Percentiles rank a stretch among this genome's conserved stretches.
Conservation (phyloP, 1,140 invertebrate species). For the Holotrichia oblita region DNA sequence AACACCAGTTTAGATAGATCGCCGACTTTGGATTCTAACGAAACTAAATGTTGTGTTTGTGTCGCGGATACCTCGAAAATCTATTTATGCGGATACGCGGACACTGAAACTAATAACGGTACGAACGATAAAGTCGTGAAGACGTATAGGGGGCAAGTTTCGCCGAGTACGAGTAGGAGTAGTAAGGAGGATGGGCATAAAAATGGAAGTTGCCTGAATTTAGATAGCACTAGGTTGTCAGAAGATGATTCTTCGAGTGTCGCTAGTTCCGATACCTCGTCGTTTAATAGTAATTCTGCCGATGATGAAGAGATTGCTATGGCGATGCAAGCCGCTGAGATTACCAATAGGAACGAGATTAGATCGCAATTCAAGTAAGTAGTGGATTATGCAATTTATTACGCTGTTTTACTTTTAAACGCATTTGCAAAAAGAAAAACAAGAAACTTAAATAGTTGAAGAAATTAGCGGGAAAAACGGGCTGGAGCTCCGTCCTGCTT, state of each 20-base stretch:
- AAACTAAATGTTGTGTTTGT: conserved; percentile 43
- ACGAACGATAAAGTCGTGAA: conserved; percentile 2
- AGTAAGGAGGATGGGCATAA: neutral
- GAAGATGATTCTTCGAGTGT: conserved; percentile 51
- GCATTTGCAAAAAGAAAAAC: too few species aligned
- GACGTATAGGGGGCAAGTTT: conserved; percentile 4
- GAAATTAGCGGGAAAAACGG: too few species aligned
- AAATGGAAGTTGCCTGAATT: conserved; percentile 11
- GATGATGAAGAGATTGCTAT: conserved; percentile 91
- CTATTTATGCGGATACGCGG: neutral
- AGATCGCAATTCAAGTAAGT: conserved; percentile 82
- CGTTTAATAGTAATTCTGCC: conserved; percentile 84
- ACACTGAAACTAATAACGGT: neutral
- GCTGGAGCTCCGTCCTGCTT: too few species aligned
- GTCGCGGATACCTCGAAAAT: conserved; percentile 15
- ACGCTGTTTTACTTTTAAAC: too few species aligned
- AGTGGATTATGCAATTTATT: too few species aligned
- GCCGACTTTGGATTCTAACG: conserved; percentile 63
- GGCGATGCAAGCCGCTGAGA: conserved; percentile 85
- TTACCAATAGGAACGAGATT: conserved; percentile 81
- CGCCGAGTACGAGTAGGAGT: conserved; percentile 32
- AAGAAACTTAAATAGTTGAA: too few species aligned
- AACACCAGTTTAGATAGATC: conserved; percentile 74
- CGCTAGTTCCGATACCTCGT: conserved; percentile 64
- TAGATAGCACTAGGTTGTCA: neutral